Percentiles rank a stretch among this genome's conserved stretches.
phyloP scores from a whole-genome alignment of 2,888 invertebrate genomes.

The Andricus curvator region DNA sequence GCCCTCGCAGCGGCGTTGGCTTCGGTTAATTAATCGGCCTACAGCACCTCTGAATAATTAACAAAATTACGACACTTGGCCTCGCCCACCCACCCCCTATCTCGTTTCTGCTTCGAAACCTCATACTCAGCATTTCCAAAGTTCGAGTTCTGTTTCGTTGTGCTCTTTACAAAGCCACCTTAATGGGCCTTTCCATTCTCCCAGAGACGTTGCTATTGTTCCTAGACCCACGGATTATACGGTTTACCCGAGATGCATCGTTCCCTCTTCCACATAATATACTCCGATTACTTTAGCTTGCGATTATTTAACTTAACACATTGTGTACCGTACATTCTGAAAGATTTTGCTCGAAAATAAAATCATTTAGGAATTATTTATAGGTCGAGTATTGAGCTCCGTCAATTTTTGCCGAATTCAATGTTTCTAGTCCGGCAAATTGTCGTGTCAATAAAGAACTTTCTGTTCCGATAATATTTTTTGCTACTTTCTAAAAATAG shows the following conservation, averaged over 20 bases:
- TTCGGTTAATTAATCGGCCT: slow-evolving; percentile 68
- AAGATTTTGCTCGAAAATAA: background rate
- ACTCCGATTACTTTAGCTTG: slow-evolving; percentile 13
- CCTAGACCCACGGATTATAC: slow-evolving; percentile 58
- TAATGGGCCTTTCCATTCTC: slow-evolving; percentile 64
- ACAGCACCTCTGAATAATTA: slow-evolving; percentile 65
- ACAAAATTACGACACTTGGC: slow-evolving; percentile 65
- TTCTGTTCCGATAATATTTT: no score
- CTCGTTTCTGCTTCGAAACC: slow-evolving; percentile 36
- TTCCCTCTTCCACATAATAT: slow-evolving; percentile 20
- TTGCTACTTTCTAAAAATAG: no score
- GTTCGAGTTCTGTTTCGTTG: slow-evolving; percentile 55
- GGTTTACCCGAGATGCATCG: slow-evolving; percentile 54
- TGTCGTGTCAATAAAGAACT: no score
- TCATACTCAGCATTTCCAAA: slow-evolving; percentile 43
- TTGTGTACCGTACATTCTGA: background rate
- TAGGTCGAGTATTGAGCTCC: no score
- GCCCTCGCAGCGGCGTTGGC: slow-evolving; percentile 53
- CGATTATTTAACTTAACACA: slow-evolving; percentile 15
- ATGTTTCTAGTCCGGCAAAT: no score
- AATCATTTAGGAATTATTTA: no score
- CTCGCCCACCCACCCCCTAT: slow-evolving; percentile 45
- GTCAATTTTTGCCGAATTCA: no score
- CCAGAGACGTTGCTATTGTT: slow-evolving; percentile 58
- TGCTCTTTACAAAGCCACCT: slow-evolving; percentile 62